Evolutionary conservation across 2,888 invertebrate species (phyloP), one percentile per base, ranked within the genome.

Genomic region (Stratiomys singularior): DNA sequence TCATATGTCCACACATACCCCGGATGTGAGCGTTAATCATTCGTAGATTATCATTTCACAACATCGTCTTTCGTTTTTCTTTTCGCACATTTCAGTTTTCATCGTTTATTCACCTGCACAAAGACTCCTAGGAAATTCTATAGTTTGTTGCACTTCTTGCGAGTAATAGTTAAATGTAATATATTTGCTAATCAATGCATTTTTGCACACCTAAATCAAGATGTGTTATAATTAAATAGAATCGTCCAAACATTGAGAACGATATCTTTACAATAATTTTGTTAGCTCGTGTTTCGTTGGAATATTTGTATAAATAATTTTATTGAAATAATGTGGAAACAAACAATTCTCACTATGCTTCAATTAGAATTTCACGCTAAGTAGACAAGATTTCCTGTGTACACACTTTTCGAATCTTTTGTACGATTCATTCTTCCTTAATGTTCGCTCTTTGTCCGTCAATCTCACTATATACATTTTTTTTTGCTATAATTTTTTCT

Each of bases 291-390:
- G 9, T 37, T 37, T 5, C n/a, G 3, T 37, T 37, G 37, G 9
- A 9, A 37, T 37, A 37, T 9, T 37, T 37, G 37, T 5, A 3
- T 37, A 5, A 37, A 37, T 52, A 7, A 18, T 52, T 9, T 4
- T 52, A n/a, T 15, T 9, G 18, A 52, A n/a, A 52, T 52, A 52
- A 52, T 52, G n/a, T 30, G 21, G 30, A 1, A 66, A 66, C n/a
- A 37, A 66, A 66, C 18, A 52, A 72, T 72, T 69, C 47, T 25
- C n/a, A 13, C 47, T 72, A 52, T 13, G 37, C 37, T 9, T 52
- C 27, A 27, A 72, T 52, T 72, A 72, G 52, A 72, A 72, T 72
- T 52, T 72, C 52, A 72, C 71, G 71, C 71, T 56, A 72, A 72
- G 28, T 52, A n/a, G 25, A 27, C 47, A 7, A 15, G 15, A 47